These are phyloP conservation scores for Melanargia galathea DNA, from an alignment of 2,888 invertebrate genomes.

Conservation along the genomic window DNA sequence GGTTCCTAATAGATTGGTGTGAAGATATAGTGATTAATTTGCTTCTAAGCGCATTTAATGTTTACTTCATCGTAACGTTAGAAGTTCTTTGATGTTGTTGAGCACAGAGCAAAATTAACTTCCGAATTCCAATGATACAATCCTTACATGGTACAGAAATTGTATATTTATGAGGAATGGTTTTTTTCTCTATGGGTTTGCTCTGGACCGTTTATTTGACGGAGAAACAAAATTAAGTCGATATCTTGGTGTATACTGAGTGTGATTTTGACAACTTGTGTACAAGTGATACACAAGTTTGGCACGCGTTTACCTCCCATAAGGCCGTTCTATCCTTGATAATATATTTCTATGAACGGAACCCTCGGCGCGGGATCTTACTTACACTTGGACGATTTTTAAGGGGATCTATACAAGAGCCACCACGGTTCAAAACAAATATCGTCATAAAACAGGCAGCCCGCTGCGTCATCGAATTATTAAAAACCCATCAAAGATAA, in stretches of 20 bases:
- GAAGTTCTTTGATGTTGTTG: background rate
- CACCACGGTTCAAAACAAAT: background rate
- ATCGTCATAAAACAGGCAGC: too few species aligned
- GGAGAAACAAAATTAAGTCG: background rate
- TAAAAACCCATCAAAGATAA: slow-evolving; percentile 18
- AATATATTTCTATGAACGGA: too few species aligned
- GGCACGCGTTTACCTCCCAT: too few species aligned
- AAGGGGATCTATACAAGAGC: background rate
- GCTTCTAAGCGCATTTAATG: background rate
- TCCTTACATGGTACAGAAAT: background rate
- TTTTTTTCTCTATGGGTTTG: background rate
- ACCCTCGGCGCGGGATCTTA: too few species aligned
- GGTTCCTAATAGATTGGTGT: background rate
- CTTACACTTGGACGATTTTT: too few species aligned
- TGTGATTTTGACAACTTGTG: too few species aligned
- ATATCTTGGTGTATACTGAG: too few species aligned
- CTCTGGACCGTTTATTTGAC: background rate
- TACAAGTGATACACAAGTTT: too few species aligned
- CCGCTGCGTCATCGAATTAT: slow-evolving; percentile 7
- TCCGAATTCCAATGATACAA: background rate
- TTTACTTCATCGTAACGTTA: background rate
- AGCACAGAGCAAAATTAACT: background rate
- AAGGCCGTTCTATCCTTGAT: too few species aligned
- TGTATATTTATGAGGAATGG: too few species aligned
- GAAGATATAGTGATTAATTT: slow-evolving; percentile 1